These are phyloP conservation scores for Hystrix cristata DNA, from an alignment of 2,113 vertebrate genomes.

Conservation along the genomic window DNA sequence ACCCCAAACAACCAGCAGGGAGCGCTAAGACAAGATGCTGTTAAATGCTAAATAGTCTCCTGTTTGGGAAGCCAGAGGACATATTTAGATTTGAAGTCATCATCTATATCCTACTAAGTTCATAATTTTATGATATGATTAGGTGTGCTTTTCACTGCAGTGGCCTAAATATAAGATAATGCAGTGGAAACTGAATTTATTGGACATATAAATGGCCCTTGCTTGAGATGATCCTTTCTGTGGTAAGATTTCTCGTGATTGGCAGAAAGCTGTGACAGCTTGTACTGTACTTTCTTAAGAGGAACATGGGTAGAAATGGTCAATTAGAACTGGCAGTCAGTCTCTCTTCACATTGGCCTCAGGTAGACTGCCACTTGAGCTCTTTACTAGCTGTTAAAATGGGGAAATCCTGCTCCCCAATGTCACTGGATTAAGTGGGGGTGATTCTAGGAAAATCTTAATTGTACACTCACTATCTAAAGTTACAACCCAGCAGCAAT, in stretches of 20 bases:
- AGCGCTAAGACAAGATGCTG: slow-evolving; percentile 58
- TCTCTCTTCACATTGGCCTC: slow-evolving; percentile 71
- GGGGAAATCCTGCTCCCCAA: slow-evolving; percentile 79
- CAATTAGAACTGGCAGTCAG: slow-evolving; percentile 91
- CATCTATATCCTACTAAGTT: slow-evolving; percentile 80
- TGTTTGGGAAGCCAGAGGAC: slow-evolving; percentile 82
- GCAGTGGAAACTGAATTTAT: slow-evolving; percentile 84
- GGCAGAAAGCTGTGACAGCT: slow-evolving; percentile 89
- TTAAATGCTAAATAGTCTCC: slow-evolving; percentile 68
- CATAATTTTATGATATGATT: slow-evolving; percentile 82
- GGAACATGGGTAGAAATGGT: slow-evolving; percentile 85
- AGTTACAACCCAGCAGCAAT: slow-evolving; percentile 49
- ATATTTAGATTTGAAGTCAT: slow-evolving; percentile 84
- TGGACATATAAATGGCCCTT: slow-evolving; percentile 78
- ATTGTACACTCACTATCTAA: slow-evolving; percentile 56
- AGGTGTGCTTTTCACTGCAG: slow-evolving; percentile 80
- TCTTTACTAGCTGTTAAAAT: slow-evolving; percentile 83
- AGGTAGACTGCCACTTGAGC: slow-evolving; percentile 75
- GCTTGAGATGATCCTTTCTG: slow-evolving; percentile 82
- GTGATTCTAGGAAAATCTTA: slow-evolving; percentile 72
- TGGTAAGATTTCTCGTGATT: slow-evolving; percentile 88
- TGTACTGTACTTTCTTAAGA: slow-evolving; percentile 81
- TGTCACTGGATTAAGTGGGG: slow-evolving; percentile 71
- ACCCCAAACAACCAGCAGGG: background rate
- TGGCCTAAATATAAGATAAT: slow-evolving; percentile 85